Evolutionary conservation across 2,113 vertebrate species (phyloP), one percentile per base, ranked within the genome.

Genomic region (Pedetes capensis): DNA sequence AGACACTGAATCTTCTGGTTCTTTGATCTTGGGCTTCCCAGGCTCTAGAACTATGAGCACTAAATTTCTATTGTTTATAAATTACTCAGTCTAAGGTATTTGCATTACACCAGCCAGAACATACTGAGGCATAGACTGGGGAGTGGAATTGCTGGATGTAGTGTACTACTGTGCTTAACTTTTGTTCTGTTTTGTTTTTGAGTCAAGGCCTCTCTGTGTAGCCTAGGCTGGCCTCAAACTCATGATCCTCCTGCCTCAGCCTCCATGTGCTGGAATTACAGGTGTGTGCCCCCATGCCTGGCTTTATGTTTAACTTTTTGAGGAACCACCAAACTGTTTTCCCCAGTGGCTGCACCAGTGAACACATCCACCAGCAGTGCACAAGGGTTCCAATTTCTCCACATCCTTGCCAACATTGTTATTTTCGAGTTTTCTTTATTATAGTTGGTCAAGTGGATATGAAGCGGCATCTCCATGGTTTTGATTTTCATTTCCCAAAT

Each of bases 401-500:
- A 1, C 8, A 10, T 69, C 1, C 13, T 61, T 34, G 17, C 49
- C 81, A 61, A n/a, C 22, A 32, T 57, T 80, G 59, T 32, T 83
- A 55, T 69, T 92, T 76, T 72, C 34, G 49, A 49, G n/a, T 17
- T 42, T 59, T 69, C 49, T 71, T 44, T 53, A 44, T 64, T 69
- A 64, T 29, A 29, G 81, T 18, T 10, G 9, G 22, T 34, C 3
- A 78, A 18, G 37, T n/a, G 32, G n/a, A 34, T 75, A 29, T 64
- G 25, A 93, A 80, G 47, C 51, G 9, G n/a, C 34, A 25, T 76
- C 59, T 88, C 49, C 84, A 37, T 74, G 49, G 12, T 79, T 95
- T 96, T 61, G 42, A 85, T 92, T 92, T 96, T 68, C 8, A 71
- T 89, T 93, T 83, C 32, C 34, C 53, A 71, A 69, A 55, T 64